Conservation (phyloP, 1,140 invertebrate genomes). For the Agrypnia vestita region DNA sequence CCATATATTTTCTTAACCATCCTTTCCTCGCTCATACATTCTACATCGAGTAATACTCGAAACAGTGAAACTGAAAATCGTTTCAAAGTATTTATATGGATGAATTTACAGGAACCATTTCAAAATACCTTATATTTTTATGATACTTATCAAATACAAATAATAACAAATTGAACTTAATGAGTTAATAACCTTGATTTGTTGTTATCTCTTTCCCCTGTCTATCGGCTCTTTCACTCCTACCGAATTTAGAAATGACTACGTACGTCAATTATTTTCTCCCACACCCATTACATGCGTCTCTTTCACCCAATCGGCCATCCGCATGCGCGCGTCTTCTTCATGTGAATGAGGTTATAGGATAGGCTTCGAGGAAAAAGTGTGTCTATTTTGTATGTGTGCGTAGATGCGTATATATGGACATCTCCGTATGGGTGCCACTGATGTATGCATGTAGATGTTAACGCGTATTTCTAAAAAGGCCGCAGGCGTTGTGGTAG, state of each 20-base stretch:
- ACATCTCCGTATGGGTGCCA: neutral
- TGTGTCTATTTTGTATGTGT: neutral
- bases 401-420: neutral
- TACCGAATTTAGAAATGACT: neutral
- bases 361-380: neutral
- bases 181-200: constrained; percentile 27
- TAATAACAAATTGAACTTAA: neutral
- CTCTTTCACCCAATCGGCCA: neutral
- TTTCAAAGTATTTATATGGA: too few relatives aligned
- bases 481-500: too few relatives aligned
- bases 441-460: neutral
- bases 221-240: neutral
- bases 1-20: too few relatives aligned
- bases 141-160: too few relatives aligned
- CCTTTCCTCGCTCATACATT: too few relatives aligned
- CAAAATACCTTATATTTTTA: too few relatives aligned
- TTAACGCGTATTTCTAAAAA: too few relatives aligned
- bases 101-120: too few relatives aligned
- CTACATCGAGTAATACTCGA: too few relatives aligned
- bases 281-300: neutral
- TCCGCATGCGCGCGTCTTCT: neutral
- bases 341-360: neutral
- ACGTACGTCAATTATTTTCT: constrained; percentile 1
- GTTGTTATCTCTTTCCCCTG: neutral
- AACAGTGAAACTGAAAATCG: too few relatives aligned